Conservation (phyloP, 1,140 invertebrate genomes). For the Brachionus asplanchnoidis region DNA sequence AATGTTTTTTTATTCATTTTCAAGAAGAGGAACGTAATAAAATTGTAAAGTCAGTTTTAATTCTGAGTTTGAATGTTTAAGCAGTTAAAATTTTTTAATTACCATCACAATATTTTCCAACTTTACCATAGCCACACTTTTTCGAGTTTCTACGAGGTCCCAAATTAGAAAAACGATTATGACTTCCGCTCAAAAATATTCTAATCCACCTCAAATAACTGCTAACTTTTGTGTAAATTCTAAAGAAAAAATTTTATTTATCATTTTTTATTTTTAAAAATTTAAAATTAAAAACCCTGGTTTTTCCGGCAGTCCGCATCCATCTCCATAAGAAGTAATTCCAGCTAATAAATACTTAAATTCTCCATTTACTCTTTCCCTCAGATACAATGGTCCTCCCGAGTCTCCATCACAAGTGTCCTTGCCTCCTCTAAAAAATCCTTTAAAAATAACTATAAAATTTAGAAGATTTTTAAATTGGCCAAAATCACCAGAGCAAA, state of each 20-base stretch:
- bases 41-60: no score
- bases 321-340: conserved; percentile 30
- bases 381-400: neutral
- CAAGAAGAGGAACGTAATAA: no score
- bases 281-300: conserved; percentile 3
- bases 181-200: neutral
- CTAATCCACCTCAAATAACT: conserved; percentile 13
- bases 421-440: neutral
- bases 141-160: neutral
- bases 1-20: no score
- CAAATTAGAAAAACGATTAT: neutral
- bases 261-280: neutral
- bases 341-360: neutral
- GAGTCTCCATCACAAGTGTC: conserved; percentile 26
- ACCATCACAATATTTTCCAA: conserved; percentile 15
- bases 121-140: neutral
- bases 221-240: conserved; percentile 29
- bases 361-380: neutral
- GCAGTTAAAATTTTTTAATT: neutral
- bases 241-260: neutral
- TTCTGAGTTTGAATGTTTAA: no score
- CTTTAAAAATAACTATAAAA: neutral
- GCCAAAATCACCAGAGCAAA: neutral
- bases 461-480: neutral
- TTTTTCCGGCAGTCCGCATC: neutral